Conservation (phyloP, 2,797 vertebrate genomes). For the Hemibagrus guttatus region DNA sequence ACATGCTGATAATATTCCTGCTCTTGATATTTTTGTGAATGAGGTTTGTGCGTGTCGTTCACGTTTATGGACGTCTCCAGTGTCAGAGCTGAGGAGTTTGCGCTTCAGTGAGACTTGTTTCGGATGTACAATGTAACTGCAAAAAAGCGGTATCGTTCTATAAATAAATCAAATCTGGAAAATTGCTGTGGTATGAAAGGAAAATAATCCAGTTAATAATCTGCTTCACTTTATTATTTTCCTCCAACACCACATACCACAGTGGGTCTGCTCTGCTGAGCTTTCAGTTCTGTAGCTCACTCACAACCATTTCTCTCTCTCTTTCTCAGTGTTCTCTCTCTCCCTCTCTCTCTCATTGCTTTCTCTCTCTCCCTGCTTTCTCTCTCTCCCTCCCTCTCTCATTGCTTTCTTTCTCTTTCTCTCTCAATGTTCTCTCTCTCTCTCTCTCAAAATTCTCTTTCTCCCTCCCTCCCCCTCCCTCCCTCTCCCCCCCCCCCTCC, state of each 20-base stretch:
- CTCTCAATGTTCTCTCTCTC: too few relatives aligned
- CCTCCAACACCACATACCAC: neutral
- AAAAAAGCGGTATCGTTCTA: neutral
- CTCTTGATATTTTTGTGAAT: neutral
- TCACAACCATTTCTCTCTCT: constrained; percentile 40
- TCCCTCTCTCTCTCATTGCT: too few relatives aligned
- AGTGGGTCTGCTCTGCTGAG: constrained; percentile 50
- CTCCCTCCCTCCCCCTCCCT: too few relatives aligned
- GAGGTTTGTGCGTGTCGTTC: neutral
- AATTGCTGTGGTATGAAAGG: neutral
- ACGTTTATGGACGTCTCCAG: neutral
- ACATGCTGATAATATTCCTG: neutral
- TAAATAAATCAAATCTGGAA: neutral
- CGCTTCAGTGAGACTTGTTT: too few relatives aligned
- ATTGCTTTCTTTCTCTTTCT: too few relatives aligned
- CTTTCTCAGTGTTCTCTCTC: constrained; percentile 13
- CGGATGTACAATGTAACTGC: too few relatives aligned
- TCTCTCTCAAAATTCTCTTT: too few relatives aligned
- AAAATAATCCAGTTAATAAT: neutral
- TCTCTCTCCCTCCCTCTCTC: constrained; percentile 18
- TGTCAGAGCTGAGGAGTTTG: neutral
- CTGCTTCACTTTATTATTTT: neutral
- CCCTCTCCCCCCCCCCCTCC: too few relatives aligned
- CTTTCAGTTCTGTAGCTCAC: constrained; percentile 48
- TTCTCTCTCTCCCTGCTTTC: constrained; percentile 1